Base-by-base conservation (phyloP, 2,888 invertebrate genomes). In the Julus scanicus region DNA sequence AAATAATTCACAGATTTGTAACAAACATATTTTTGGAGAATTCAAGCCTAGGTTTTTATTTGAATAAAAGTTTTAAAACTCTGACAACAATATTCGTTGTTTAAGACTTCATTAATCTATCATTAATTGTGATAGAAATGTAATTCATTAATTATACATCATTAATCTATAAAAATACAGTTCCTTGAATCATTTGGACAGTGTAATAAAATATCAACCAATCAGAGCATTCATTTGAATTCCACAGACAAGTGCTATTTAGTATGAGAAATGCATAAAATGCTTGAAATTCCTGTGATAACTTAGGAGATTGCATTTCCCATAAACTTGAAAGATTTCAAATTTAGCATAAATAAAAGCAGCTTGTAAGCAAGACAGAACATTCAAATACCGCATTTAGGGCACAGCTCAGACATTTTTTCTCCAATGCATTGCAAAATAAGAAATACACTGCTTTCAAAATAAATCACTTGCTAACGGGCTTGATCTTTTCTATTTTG, bases 151-250 rank as follows among this genome's bases (percentile, higher is more conserved):
- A n/a, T n/a, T n/a, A n/a, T n/a, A n/a, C 63, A 63, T 3, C 20
- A n/a, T 63, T 20, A 63, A 20, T n/a, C 63, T 63, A 63, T 63
- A 63, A 63, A 63, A 63, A 63, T 63, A 63, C 63, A n/a, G 63
- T 63, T n/a, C 63, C 4, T 63, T 53, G 0, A 53, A 53, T 17
- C 53, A 53, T 13, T 53, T 17, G 13, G 63, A 63, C 63, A 63
- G 20, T 63, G 63, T n/a, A 63, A n/a, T 63, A 63, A 63, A 63
- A 63, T 63, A 63, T n/a, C 17, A 17, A n/a, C n/a, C n/a, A n/a
- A n/a, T n/a, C n/a, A n/a, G n/a, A n/a, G 2, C 57, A 17, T 57
- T 57, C 57, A 17, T 4, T 1, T 15, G 17, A 57, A 57, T 15
- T 13, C n/a, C 44, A 6, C 44, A 44, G 6, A 0, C 13, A 3